A percentile compares a stretch with the other conserved stretches of the same genome.
Conservation (phyloP, 2,797 vertebrate species). For the Tinamus major region DNA sequence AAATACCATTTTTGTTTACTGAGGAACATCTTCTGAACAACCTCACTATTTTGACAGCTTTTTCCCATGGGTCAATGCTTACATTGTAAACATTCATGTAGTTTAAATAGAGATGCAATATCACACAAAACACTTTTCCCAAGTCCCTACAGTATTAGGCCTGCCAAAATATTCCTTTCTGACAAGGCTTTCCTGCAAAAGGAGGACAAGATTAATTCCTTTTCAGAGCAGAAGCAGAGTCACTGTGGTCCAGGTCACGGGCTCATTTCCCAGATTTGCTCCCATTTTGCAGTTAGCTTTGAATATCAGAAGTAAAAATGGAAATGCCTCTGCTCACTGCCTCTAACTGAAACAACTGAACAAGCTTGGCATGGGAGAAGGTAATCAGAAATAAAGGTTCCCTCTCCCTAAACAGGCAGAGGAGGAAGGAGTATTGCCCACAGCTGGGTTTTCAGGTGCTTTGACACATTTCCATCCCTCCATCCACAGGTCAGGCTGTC, state of each 20-base stretch:
- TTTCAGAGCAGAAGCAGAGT: background rate
- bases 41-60: background rate
- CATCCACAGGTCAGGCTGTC: background rate
- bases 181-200: background rate
- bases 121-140: background rate
- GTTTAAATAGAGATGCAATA: background rate
- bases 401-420: no score
- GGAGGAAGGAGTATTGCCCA: background rate
- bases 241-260: accelerated
- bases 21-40: background rate
- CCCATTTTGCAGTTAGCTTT: background rate
- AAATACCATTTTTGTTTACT: background rate
- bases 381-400: no score
- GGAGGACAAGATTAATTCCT: background rate
- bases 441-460: background rate
- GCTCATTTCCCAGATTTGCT: background rate
- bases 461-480: background rate
- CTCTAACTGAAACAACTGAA: no score
- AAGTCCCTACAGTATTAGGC: background rate
- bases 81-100: background rate
- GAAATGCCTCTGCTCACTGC: background rate
- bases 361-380: no score
- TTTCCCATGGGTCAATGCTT: background rate
- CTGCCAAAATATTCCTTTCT: background rate
- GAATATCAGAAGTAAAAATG: background rate